Conservation (phyloP, 2,888 invertebrate genomes). For the Eilema griseolum region DNA sequence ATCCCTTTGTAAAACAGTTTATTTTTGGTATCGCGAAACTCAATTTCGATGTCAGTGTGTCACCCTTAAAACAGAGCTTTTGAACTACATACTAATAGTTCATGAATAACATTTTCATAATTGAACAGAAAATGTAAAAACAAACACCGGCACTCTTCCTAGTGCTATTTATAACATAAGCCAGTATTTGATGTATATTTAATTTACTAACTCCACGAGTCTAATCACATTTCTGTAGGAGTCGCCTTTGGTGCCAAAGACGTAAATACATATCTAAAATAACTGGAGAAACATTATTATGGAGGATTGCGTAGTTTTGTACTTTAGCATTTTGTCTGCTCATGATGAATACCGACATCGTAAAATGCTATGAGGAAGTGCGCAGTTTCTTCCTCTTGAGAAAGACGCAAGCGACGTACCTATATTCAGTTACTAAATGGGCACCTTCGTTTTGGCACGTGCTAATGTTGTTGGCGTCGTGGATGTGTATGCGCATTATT, state of each 20-base stretch:
- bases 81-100: neutral
- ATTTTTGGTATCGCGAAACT: neutral
- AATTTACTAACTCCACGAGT: conserved; percentile 58
- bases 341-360: conserved; percentile 53
- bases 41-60: conserved; percentile 5
- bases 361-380: conserved; percentile 72
- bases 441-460: conserved; percentile 70
- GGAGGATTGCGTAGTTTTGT: conserved; percentile 68
- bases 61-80: neutral
- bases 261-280: conserved; percentile 75
- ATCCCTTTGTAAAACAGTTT: neutral
- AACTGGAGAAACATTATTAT: conserved; percentile 67
- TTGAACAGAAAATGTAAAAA: conserved; percentile 20
- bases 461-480: conserved; percentile 64
- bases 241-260: conserved; percentile 72
- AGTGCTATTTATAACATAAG: conserved; percentile 31
- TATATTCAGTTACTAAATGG: conserved; percentile 45
- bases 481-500: conserved; percentile 58
- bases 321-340: conserved; percentile 62
- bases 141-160: conserved; percentile 14
- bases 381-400: conserved; percentile 70
- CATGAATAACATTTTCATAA: conserved; percentile 9
- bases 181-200: conserved; percentile 42
- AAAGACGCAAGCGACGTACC: conserved; percentile 47
- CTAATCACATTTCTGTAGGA: conserved; percentile 49